Evolutionary conservation across 23 tunicate species (phyloP), one percentile per base, ranked within the genome.

Genomic region (Clavelina lepadiformis): DNA sequence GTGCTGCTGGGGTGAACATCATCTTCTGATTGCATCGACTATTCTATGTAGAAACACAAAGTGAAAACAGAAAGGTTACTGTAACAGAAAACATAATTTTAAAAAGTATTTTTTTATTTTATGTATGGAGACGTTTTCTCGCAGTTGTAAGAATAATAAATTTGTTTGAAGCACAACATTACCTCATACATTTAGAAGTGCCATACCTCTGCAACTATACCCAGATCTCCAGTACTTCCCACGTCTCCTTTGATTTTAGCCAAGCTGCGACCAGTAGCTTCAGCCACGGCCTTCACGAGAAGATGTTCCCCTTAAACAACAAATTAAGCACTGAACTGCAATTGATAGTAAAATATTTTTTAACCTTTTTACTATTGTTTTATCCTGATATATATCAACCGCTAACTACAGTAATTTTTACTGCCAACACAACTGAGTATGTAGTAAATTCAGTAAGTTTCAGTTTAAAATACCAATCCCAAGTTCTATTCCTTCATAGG

Each of bases 401-500:
- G n/a, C n/a, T n/a, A n/a, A n/a, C 15, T 44, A 44, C 49, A 11
- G 15, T 44, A 11, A 44, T 11, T 44, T 44, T 44, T 44, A 11
- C 15, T 44, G 13, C 15, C 13, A 44, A 15, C 15, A 11, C 15
- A 44, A 15, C 13, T 11, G 15, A 44, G 13, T 13, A 44, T 44
- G 13, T 11, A 44, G 13, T 11, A 11, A 44, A 44, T 11, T 11
- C 15, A 44, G 13, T 15, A 44, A 15, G 49, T 44, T 44, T 11
- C 49, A 44, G 13, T 59, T 59, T 59, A 26, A 3, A 67, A 38
- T 38, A 81, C 99, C 99, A 28, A 94, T 81, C 7, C 99, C 99
- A 28, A 94, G 78, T 75, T 94, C 99, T 51, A 81, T 71, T 28
- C 99, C 99, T 67, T 94, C 96, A 65, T 94, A 94, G n/a, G 99